Percentiles rank a stretch among this genome's conserved stretches.
These are phyloP conservation scores for Ophion ventricosus DNA, from an alignment of 2,888 invertebrate species.

Conservation along the genomic window DNA sequence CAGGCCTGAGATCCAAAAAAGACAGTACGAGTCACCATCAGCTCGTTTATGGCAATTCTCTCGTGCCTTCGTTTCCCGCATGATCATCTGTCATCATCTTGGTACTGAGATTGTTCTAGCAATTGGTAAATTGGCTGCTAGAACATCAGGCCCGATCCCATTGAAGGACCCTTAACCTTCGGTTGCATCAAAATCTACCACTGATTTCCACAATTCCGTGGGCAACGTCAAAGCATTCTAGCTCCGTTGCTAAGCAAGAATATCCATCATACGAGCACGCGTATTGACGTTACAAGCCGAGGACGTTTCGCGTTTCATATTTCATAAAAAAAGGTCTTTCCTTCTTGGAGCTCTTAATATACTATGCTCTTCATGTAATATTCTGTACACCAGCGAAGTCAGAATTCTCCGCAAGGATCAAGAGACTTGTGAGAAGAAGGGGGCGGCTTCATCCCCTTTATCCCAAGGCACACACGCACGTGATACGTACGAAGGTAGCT, in stretches of 20 bases:
- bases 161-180: neutral
- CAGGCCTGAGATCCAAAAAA: neutral
- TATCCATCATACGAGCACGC: neutral
- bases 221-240: neutral
- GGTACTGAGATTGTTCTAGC: neutral
- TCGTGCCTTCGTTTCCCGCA: neutral
- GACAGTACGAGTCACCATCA: neutral
- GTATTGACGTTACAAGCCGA: neutral
- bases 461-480: constrained; percentile 7
- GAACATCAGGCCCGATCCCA: neutral
- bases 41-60: too few species aligned
- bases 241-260: neutral
- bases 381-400: constrained; percentile 25
- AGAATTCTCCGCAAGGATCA: constrained; percentile 50
- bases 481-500: constrained; percentile 11
- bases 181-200: neutral
- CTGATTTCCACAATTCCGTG: neutral
- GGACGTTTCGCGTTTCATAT: neutral
- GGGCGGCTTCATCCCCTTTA: constrained; percentile 51
- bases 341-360: constrained; percentile 8
- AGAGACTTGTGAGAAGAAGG: constrained; percentile 39
- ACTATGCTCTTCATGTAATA: constrained; percentile 21
- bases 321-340: neutral
- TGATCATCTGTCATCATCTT: neutral
- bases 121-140: neutral